Conservation (phyloP, 2,797 vertebrate species). For the Cyprinella venusta region DNA sequence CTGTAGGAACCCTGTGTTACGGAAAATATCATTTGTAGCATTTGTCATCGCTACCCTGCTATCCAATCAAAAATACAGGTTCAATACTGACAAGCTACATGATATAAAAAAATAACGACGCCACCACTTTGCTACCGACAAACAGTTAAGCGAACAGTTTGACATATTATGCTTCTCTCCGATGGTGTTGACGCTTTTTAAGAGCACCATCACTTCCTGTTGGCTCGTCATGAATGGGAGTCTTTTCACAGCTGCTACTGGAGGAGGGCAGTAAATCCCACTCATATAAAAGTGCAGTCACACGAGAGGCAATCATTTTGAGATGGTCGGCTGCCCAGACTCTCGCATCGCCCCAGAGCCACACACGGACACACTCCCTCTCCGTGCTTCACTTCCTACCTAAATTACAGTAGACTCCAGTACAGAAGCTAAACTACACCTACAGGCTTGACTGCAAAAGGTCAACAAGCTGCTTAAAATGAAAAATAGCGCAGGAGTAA, state of each 20-base stretch:
- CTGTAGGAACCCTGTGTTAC: too few species aligned
- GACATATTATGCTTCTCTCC: constrained; percentile 35
- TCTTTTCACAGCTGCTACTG: constrained; percentile 64
- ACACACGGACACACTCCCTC: constrained; percentile 39
- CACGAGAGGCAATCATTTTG: constrained; percentile 70
- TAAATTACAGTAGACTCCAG: constrained; percentile 75
- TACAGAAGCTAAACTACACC: constrained; percentile 74
- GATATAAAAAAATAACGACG: not conserved
- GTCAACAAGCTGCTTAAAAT: constrained; percentile 81
- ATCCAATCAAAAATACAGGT: not conserved
- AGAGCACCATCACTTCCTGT: constrained; percentile 38
- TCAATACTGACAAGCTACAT: not conserved
- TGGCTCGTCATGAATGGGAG: constrained; percentile 50
- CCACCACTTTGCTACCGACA: too few species aligned
- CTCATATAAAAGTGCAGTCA: constrained; percentile 66
- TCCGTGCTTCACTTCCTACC: constrained; percentile 67
- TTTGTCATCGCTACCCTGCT: not conserved
- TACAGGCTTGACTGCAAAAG: constrained; percentile 77
- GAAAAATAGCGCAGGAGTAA: constrained; percentile 76
- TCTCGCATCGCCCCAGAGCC: constrained; percentile 32
- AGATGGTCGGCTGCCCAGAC: constrained; percentile 57
- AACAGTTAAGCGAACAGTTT: not conserved
- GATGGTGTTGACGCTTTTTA: constrained; percentile 37
- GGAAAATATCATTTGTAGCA: not conserved
- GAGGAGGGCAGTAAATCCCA: constrained; percentile 69